Evolutionary conservation across 2,888 invertebrate genomes (phyloP).

Genomic region (Napeogenes inachia): DNA sequence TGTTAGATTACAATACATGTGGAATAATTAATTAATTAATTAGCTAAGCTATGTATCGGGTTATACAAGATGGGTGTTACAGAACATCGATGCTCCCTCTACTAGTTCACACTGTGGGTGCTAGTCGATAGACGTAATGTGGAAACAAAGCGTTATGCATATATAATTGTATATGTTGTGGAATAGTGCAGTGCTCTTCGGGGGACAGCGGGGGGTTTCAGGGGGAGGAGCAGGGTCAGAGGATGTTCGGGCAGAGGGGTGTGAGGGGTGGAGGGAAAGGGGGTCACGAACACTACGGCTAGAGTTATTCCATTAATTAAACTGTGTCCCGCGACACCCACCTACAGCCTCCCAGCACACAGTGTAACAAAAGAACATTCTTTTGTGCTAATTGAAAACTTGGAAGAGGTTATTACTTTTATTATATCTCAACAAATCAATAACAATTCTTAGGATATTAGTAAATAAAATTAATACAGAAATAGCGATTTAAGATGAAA

Average conservation of each 20-base stretch:
- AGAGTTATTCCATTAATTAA: constrained; percentile 76
- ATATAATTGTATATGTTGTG: constrained; percentile 10
- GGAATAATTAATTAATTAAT: constrained; percentile 17
- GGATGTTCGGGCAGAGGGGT: background rate
- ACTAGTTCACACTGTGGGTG: background rate
- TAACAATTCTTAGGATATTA: constrained; percentile 1
- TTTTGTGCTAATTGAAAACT: constrained; percentile 14
- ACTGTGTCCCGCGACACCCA: constrained; percentile 42
- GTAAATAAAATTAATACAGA: background rate
- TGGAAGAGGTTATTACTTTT: constrained; percentile 9
- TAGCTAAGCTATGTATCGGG: constrained; percentile 5
- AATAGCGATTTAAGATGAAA: background rate
- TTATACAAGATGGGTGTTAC: background rate
- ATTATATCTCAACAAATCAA: constrained; percentile 10
- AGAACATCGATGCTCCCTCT: background rate
- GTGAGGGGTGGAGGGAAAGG: constrained; percentile 32
- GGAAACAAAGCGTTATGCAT: constrained; percentile 10
- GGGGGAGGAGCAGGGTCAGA: background rate
- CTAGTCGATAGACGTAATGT: background rate
- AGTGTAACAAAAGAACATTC: constrained; percentile 14
- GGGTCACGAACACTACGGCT: constrained; percentile 33
- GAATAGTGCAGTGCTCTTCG: background rate
- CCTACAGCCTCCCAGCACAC: constrained; percentile 29
- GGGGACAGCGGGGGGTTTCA: no score
- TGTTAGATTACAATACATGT: constrained; percentile 8